Evolutionary conservation across 2,888 invertebrate species (phyloP), one percentile per base, ranked within the genome.

Genomic region (Tupiocoris notatus): DNA sequence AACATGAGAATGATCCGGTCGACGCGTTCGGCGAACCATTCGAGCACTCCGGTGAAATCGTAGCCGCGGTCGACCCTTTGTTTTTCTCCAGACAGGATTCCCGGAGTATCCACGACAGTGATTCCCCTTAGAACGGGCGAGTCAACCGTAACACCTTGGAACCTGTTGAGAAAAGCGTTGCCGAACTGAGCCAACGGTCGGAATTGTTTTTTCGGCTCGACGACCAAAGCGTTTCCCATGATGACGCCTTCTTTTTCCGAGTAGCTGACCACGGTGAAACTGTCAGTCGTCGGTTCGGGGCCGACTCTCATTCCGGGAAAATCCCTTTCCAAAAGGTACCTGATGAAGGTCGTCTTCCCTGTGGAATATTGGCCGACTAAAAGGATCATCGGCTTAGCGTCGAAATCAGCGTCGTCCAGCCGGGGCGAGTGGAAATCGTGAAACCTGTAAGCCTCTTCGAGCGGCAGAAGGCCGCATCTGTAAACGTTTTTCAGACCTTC

Each of bases 21-120:
- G 0, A 89, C 89, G 75, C 89, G 83, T 81, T 90, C 89, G 1
- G 89, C 89, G 82, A 90, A 89, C 89, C 89, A 90, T 82, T 89
- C 89, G 56, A 90, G 83, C 23, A 90, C 89, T 6, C 88, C 88
- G 9, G 88, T 68, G 61, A 90, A 90, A 81, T 89, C 88, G 82
- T 89, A 89, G 0, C 89, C 89, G 70, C 89, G 82, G 81, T 90
- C 89, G n/a, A 88, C 86, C 71, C 89, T 82, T 80, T 88, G 88
- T 81, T 88, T 89, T 81, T 89, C 88, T 25, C 88, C 88, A 9
- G 88, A 88, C 70, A 89, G 82, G 76, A 86, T 86, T 3, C 86
- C 89, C 7, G 89, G 89, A 0, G 89, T 89, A 81, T 90, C 89
- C 21, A 89, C 85, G 23, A 89, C 87, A 3, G 88, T 87, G 23